Conservation (phyloP, 2,797 vertebrate species). For the Melanotaenia boesemani region DNA sequence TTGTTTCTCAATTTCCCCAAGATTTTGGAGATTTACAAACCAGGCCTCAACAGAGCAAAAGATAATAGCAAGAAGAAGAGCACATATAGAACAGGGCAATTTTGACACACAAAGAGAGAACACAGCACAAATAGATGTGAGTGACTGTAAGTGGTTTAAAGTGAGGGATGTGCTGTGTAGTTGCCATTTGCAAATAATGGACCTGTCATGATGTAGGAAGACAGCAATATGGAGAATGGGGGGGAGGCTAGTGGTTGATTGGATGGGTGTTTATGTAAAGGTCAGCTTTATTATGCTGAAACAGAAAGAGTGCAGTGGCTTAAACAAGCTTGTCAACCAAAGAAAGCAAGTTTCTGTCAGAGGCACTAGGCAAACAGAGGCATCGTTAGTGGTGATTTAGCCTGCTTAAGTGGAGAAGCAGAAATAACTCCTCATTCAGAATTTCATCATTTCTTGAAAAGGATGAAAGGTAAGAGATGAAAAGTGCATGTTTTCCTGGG, state of each 20-base stretch:
- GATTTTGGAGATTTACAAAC: constrained; percentile 49
- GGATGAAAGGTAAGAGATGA: background rate
- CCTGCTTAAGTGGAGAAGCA: constrained; percentile 11
- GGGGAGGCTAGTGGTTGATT: constrained; percentile 57
- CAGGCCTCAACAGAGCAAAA: constrained; percentile 11
- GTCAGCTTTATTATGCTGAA: constrained; percentile 79
- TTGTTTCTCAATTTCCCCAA: constrained; percentile 41
- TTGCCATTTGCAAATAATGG: constrained; percentile 79
- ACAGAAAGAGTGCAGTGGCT: constrained; percentile 69
- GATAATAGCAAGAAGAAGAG: constrained; percentile 40
- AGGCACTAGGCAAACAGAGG: constrained; percentile 73
- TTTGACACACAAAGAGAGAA: constrained; percentile 47
- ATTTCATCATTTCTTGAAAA: constrained; percentile 28
- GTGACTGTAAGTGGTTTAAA: constrained; percentile 65
- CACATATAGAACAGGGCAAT: constrained; percentile 30
- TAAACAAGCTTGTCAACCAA: constrained; percentile 72
- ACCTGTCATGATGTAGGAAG: constrained; percentile 71
- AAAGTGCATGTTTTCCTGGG: constrained; percentile 6
- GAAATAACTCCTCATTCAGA: constrained; percentile 39
- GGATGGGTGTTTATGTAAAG: constrained; percentile 78
- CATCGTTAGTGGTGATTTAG: constrained; percentile 45
- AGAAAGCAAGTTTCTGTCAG: constrained; percentile 82
- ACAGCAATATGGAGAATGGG: constrained; percentile 34
- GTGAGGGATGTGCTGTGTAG: constrained; percentile 55
- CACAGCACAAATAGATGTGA: constrained; percentile 53